These are phyloP conservation scores for Agonopterix arenella DNA, from an alignment of 2,888 invertebrate genomes.

Conservation along the genomic window DNA sequence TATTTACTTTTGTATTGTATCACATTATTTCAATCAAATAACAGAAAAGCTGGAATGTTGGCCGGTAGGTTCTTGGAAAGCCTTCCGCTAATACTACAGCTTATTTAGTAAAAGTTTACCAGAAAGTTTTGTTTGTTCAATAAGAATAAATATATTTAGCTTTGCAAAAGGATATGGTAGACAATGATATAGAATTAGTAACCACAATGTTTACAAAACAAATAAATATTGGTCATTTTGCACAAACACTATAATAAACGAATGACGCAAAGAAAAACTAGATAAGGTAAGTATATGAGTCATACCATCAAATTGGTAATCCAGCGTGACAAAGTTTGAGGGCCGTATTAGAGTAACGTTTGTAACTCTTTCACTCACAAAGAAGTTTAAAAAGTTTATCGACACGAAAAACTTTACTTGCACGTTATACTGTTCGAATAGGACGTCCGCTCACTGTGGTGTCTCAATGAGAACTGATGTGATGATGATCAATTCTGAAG, in stretches of 20 bases:
- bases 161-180: neutral
- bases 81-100: no score
- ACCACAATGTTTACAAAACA: constrained; percentile 1
- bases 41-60: no score
- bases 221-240: constrained; percentile 1
- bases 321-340: constrained; percentile 44
- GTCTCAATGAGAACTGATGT: constrained; percentile 42
- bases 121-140: neutral
- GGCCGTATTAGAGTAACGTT: neutral
- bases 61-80: no score
- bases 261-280: constrained; percentile 6
- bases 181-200: neutral
- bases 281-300: constrained; percentile 2
- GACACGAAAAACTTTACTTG: constrained; percentile 29
- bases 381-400: constrained; percentile 32
- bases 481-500: constrained; percentile 20
- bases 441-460: constrained; percentile 31
- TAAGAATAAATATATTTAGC: neutral
- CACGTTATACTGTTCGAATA: constrained; percentile 1
- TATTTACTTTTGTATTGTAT: no score
- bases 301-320: constrained; percentile 56
- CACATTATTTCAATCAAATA: no score
- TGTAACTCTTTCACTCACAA: constrained; percentile 24
- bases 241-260: neutral
- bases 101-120: no score